phyloP scores from a whole-genome alignment of 2,888 invertebrate genomes.

The Dyspetes luteomarginatus region DNA sequence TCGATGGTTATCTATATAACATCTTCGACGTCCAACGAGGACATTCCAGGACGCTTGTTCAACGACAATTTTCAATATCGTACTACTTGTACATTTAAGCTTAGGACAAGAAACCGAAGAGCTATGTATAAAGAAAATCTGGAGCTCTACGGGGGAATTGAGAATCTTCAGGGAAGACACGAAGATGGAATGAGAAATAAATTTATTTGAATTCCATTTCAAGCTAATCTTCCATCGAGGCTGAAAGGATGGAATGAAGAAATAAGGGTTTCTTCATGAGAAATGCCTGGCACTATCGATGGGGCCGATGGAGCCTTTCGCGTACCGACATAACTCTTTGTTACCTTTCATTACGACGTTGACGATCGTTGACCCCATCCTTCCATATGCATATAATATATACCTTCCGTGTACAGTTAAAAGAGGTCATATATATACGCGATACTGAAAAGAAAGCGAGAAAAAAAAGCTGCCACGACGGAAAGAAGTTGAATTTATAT shows the following conservation, averaged over 20 bases:
- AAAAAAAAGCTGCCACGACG: constrained; percentile 35
- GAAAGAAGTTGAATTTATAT: constrained; percentile 61
- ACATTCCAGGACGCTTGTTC: constrained; percentile 25
- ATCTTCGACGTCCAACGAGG: constrained; percentile 26
- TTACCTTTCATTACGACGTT: constrained; percentile 57
- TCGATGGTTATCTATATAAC: neutral
- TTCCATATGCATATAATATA: neutral
- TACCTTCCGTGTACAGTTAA: neutral
- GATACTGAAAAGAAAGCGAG: neutral
- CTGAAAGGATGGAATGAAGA: constrained; percentile 42
- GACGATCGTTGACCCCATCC: constrained; percentile 40
- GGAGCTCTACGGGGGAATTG: neutral
- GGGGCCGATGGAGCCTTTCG: constrained; percentile 48
- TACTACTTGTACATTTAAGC: constrained; percentile 15
- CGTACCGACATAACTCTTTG: constrained; percentile 51
- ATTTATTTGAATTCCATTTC: constrained; percentile 51
- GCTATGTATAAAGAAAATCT: neutral
- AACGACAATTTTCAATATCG: constrained; percentile 52
- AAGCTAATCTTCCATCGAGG: constrained; percentile 14
- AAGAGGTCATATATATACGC: neutral
- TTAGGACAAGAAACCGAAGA: constrained; percentile 7
- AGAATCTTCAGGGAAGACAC: constrained; percentile 7
- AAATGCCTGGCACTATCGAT: constrained; percentile 28
- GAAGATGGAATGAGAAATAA: constrained; percentile 30
- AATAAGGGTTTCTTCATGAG: constrained; percentile 4